phyloP scores from a whole-genome alignment of 2,888 invertebrate genomes.

The Lingula anatina region DNA sequence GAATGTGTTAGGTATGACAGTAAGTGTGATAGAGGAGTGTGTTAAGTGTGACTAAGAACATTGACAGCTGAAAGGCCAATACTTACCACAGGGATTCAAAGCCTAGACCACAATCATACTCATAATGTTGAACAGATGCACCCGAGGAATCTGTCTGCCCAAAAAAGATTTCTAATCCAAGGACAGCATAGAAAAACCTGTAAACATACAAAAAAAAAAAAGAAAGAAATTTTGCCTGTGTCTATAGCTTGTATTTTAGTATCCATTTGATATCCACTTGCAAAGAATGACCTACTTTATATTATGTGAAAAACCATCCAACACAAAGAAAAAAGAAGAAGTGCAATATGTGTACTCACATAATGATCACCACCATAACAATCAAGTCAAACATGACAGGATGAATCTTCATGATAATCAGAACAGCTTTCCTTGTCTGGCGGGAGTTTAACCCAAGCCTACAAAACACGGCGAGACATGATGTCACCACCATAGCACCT shows the following conservation, averaged over 20 bases:
- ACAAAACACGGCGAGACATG: slow-evolving; percentile 4
- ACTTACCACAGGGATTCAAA: slow-evolving; percentile 8
- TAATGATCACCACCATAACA: slow-evolving; percentile 4
- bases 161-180: slow-evolving; percentile 8
- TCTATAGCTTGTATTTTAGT: no score
- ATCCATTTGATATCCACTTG: no score
- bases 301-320: no score
- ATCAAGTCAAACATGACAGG: slow-evolving; percentile 9
- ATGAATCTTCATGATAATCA: slow-evolving; percentile 5
- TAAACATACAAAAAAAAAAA: no score
- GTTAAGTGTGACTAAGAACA: no score
- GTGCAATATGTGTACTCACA: no score
- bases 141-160: not conserved
- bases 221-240: no score
- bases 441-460: slow-evolving; percentile 6
- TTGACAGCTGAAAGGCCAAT: no score
- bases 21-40: no score
- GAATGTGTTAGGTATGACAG: no score
- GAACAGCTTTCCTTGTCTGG: slow-evolving; percentile 3
- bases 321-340: no score
- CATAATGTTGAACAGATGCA: slow-evolving; percentile 1
- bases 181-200: slow-evolving; percentile 8
- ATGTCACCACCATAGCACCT: slow-evolving; percentile 4
- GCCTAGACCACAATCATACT: slow-evolving; percentile 7
- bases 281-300: no score